Evolutionary conservation across 2,888 invertebrate species (phyloP).

Genomic region (Drosophila fulvimacula): DNA sequence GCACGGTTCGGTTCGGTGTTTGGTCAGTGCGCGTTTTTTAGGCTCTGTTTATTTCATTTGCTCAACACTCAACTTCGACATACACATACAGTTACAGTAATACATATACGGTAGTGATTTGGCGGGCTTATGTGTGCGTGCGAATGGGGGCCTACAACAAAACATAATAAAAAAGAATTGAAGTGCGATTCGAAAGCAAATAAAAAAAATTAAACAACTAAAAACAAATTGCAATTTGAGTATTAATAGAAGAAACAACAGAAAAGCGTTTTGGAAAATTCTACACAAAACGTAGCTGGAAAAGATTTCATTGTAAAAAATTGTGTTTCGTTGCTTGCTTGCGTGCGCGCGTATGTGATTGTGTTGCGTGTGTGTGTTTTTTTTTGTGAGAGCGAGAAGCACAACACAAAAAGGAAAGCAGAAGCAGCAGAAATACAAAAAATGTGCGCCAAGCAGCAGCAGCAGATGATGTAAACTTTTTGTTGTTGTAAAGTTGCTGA

Average conservation of each 20-base stretch:
- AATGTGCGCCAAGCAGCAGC: constrained; percentile 63
- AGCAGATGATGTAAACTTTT: constrained; percentile 76
- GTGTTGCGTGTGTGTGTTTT: constrained; percentile 30
- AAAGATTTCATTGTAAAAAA: constrained; percentile 60
- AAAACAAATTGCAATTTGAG: constrained; percentile 42
- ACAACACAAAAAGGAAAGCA: constrained; percentile 64
- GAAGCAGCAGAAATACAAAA: constrained; percentile 63
- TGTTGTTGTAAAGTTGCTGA: constrained; percentile 50
- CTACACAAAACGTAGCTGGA: constrained; percentile 52
- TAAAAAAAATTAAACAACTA: constrained; percentile 35
- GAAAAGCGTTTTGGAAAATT: constrained; percentile 41
- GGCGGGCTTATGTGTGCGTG: constrained; percentile 73
- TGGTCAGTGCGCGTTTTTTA: constrained; percentile 62
- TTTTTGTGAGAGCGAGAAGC: constrained; percentile 54
- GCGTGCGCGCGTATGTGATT: constrained; percentile 30
- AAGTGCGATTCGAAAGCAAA: constrained; percentile 48
- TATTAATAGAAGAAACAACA: constrained; percentile 26
- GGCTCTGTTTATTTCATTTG: constrained; percentile 62
- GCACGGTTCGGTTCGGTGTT: constrained; percentile 44
- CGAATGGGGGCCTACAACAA: constrained; percentile 65
- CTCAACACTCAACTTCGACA: constrained; percentile 59
- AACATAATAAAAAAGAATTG: constrained; percentile 54
- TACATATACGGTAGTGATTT: constrained; percentile 77
- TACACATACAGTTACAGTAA: constrained; percentile 46
- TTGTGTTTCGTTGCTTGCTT: constrained; percentile 56